Base-by-base conservation (phyloP, 1,140 invertebrate genomes). In the Laupala kohalensis region DNA sequence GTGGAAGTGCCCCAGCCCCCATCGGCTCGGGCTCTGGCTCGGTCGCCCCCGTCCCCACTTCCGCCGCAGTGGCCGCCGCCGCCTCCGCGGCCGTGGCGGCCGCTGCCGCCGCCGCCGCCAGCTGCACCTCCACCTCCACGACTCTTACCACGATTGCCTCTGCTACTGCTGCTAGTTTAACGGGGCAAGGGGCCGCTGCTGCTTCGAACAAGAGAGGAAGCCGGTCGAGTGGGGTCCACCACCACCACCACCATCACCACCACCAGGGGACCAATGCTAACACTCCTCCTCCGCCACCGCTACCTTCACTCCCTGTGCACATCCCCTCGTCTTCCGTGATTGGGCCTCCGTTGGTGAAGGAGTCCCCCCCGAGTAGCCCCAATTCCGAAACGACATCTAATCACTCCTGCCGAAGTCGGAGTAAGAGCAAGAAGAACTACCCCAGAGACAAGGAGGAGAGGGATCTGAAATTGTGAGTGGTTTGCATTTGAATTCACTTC, bases 351-450 rank as follows among this genome's bases (percentile, higher is more conserved):
- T 26, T 68, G 25, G 65, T 68, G 28, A 69, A 67, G 65, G 65
- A 86, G 71, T 89, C 88, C 1, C 88, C 88, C 4, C 88, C 88
- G 2, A 87, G 87, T 75, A 88, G 87, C 71, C 88, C 88, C 0
- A 85, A 85, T 67, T 88, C 87, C 0, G 87, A 88, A 73, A 81
- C 67, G 6, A 71, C 62, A 78, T 69, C 81, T 80, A 79, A 78
- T 78, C 24, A 81, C 79, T 75, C 78, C 30, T 76, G 79, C 77
- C 37, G 78, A 80, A 71, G 78, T 76, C 71, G 76, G 81, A 72
- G 79, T 84, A 76, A 84, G 86, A 77, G 74, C 75, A 76, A 85
- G 87, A 76, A 84, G 86, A 77, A 73, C 76, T 15, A 75, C 76
- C 25, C 74, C 75, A 25, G 69, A 74, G 53, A 78, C 78, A 85